These are phyloP conservation scores for Styela clava DNA, from an alignment of 23 tunicate genomes.

Conservation along the genomic window DNA sequence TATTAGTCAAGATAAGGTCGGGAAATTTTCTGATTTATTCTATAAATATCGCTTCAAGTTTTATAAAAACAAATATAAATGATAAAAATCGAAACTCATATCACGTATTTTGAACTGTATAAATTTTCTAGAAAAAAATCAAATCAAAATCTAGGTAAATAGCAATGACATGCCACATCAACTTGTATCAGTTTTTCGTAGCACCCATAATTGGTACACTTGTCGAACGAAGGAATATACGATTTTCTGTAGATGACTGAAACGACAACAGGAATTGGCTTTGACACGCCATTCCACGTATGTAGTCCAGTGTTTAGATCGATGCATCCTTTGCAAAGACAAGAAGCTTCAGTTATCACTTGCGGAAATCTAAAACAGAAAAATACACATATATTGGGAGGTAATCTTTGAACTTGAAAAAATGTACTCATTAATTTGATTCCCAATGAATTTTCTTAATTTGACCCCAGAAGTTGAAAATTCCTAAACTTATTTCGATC, in stretches of 20 bases:
- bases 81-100: no score
- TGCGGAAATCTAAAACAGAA: constrained; percentile 26
- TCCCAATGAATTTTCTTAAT: no score
- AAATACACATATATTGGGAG: no score
- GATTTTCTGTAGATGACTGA: constrained; percentile 15
- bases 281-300: constrained; percentile 3
- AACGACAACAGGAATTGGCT: constrained; percentile 2
- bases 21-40: no score
- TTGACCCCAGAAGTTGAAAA: no score
- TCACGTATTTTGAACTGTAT: no score
- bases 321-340: constrained; percentile 43
- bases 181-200: constrained; percentile 12
- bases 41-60: no score
- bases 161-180: constrained; percentile 30
- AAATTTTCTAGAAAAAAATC: not conserved
- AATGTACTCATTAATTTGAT: no score
- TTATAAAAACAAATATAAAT: no score
- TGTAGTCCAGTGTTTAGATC: constrained; percentile 10
- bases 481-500: no score
- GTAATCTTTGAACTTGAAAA: no score
- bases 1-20: no score
- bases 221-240: not conserved
- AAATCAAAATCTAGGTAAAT: not conserved
- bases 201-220: constrained; percentile 4
- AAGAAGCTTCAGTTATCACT: constrained; percentile 30